Conservation (phyloP, 1,140 invertebrate genomes). For the Lordiphosa clarofinis region DNA sequence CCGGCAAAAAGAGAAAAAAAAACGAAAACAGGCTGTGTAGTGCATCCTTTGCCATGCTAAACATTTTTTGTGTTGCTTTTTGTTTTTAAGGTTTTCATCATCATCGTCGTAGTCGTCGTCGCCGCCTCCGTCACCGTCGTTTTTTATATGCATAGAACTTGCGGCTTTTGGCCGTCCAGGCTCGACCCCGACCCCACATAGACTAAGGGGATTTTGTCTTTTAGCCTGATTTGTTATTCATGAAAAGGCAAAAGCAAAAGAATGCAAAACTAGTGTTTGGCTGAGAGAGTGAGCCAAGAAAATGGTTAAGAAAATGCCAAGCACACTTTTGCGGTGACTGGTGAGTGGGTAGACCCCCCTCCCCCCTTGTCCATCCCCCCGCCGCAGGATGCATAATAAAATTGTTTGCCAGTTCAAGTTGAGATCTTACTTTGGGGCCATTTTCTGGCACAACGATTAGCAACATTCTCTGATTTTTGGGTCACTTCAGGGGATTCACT, state of each 20-base stretch:
- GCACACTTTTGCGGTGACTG: conserved; percentile 49
- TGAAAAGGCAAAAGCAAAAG: conserved; percentile 52
- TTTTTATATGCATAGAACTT: conserved; percentile 69
- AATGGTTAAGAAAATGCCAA: conserved; percentile 73
- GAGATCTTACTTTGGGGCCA: conserved; percentile 7
- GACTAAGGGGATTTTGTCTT: conserved; percentile 55
- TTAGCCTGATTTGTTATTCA: conserved; percentile 75
- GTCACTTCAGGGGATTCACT: background rate
- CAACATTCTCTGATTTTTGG: conserved; percentile 22
- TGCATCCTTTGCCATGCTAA: conserved; percentile 47
- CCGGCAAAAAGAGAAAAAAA: conserved; percentile 6
- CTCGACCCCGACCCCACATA: conserved; percentile 20
- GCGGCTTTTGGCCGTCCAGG: conserved; percentile 65
- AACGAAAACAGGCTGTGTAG: conserved; percentile 25
- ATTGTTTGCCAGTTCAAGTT: conserved; percentile 37
- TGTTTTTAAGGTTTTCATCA: conserved; percentile 56
- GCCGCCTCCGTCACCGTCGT: conserved; percentile 24
- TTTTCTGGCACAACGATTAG: conserved; percentile 34
- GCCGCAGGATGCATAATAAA: conserved; percentile 54
- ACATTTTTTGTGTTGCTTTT: conserved; percentile 53
- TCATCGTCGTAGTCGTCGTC: conserved; percentile 38
- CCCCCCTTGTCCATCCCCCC: too few species aligned
- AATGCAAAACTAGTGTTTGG: conserved; percentile 11
- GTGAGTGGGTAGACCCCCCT: conserved; percentile 7
- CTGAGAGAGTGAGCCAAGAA: conserved; percentile 37